Evolutionary conservation across 2,797 vertebrate genomes (phyloP).

Genomic region (Leptatherina wallacei): DNA sequence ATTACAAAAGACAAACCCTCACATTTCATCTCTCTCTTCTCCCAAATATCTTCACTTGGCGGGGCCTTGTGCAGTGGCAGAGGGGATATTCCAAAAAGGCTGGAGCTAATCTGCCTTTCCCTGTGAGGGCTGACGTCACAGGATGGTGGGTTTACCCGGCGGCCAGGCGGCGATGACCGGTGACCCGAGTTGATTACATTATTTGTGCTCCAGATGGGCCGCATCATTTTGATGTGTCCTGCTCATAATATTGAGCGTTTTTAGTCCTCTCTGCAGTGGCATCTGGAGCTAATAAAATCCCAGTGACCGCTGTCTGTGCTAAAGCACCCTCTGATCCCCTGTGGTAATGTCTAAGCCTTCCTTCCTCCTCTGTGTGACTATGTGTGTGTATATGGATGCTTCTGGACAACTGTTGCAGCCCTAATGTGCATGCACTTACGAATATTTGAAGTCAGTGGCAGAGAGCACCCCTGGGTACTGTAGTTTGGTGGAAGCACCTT

Average conservation of each 20-base stretch:
- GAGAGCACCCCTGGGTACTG: conserved; percentile 51
- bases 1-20: conserved; percentile 55
- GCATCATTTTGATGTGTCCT: conserved; percentile 63
- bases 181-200: conserved; percentile 78
- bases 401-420: conserved; percentile 45
- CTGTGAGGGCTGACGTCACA: conserved; percentile 58
- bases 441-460: conserved; percentile 45
- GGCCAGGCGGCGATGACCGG: conserved; percentile 52
- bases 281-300: conserved; percentile 73
- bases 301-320: conserved; percentile 31
- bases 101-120: conserved; percentile 6
- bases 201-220: conserved; percentile 78
- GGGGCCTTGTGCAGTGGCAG: conserved; percentile 27
- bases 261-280: conserved; percentile 37
- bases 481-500: conserved; percentile 60
- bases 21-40: conserved; percentile 37
- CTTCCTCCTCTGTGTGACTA: not conserved
- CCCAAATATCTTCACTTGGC: conserved; percentile 18
- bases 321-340: conserved; percentile 19
- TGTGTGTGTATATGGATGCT: conserved; percentile 12
- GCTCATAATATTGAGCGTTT: conserved; percentile 57
- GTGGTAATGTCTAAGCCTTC: conserved; percentile 38
- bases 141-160: conserved; percentile 63
- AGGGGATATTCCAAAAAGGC: conserved; percentile 44
- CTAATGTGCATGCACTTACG: conserved; percentile 15